These are phyloP conservation scores for Oreochromis aureus DNA, from an alignment of 2,113 vertebrate species.

Conservation along the genomic window DNA sequence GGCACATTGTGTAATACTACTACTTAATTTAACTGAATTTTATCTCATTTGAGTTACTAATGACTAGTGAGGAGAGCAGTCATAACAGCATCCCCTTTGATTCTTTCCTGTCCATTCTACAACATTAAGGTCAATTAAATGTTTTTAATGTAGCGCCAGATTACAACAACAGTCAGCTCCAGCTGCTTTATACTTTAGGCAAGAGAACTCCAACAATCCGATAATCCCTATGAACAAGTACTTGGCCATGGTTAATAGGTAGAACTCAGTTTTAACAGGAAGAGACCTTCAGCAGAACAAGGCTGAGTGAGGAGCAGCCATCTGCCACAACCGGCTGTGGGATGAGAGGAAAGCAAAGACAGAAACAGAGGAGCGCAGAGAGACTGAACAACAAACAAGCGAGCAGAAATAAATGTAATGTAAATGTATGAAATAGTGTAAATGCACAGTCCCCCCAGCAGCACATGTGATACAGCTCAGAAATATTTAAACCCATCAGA, in stretches of 20 bases:
- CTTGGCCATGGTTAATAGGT: not conserved
- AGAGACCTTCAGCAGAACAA: not conserved
- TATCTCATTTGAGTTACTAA: not conserved
- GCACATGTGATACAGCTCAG: not conserved
- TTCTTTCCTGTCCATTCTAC: not conserved
- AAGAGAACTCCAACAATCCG: not conserved
- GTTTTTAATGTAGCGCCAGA: not conserved
- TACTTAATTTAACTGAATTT: not conserved
- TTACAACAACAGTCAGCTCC: not conserved
- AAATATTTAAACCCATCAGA: not conserved
- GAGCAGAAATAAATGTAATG: not conserved
- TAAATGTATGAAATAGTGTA: not conserved
- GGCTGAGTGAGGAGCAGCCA: not conserved
- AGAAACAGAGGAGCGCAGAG: not conserved
- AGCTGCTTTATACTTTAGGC: not conserved
- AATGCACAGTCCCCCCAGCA: not conserved
- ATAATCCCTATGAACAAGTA: not conserved
- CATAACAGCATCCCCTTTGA: not conserved
- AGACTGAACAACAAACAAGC: not conserved
- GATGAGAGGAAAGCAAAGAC: not conserved
- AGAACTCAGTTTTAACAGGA: not conserved
- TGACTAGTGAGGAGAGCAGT: not conserved
- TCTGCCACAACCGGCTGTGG: not conserved
- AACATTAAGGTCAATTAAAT: not conserved
- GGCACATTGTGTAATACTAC: not conserved